phyloP scores from a whole-genome alignment of 2,888 invertebrate species.

The Drosophila multiciliata region DNA sequence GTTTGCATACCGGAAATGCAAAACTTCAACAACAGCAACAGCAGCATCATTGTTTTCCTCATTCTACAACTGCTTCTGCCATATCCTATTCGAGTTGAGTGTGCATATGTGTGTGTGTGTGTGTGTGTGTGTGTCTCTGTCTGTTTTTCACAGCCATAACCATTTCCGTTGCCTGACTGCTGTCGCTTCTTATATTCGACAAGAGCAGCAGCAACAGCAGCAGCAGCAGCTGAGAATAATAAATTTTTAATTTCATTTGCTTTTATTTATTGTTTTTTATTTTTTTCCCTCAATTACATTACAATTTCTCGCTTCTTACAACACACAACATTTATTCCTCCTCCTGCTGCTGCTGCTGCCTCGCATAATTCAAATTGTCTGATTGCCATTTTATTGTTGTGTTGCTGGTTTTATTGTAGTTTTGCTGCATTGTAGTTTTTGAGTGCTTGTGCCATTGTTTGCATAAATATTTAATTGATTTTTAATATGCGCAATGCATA shows the following conservation, averaged over 20 bases:
- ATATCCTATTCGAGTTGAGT: constrained; percentile 28
- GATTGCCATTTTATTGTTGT: constrained; percentile 21
- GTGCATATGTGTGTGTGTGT: constrained; percentile 17
- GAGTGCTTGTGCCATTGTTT: constrained; percentile 46
- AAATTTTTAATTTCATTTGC: constrained; percentile 78
- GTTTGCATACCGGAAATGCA: constrained; percentile 82
- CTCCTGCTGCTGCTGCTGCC: constrained; percentile 20
- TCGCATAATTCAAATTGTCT: constrained; percentile 48
- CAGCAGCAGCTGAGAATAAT: constrained; percentile 65
- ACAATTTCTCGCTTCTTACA: constrained; percentile 46
- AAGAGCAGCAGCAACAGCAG: constrained; percentile 36
- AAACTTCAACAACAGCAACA: constrained; percentile 71
- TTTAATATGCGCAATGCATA: constrained; percentile 74
- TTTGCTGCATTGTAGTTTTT: constrained; percentile 46
- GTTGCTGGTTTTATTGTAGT: constrained; percentile 10
- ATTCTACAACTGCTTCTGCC: constrained; percentile 6
- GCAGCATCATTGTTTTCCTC: constrained; percentile 34
- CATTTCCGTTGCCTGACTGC: constrained; percentile 66
- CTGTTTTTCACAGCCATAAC: constrained; percentile 69
- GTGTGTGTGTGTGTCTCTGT: constrained; percentile 44
- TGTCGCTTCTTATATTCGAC: constrained; percentile 28
- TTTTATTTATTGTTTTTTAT: constrained; percentile 55
- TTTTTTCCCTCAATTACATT: constrained; percentile 66
- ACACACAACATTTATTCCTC: constrained; percentile 1
- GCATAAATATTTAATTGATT: constrained; percentile 79